Base-by-base conservation (phyloP, 2,113 vertebrate species). In the Romanogobio albipinnatus region DNA sequence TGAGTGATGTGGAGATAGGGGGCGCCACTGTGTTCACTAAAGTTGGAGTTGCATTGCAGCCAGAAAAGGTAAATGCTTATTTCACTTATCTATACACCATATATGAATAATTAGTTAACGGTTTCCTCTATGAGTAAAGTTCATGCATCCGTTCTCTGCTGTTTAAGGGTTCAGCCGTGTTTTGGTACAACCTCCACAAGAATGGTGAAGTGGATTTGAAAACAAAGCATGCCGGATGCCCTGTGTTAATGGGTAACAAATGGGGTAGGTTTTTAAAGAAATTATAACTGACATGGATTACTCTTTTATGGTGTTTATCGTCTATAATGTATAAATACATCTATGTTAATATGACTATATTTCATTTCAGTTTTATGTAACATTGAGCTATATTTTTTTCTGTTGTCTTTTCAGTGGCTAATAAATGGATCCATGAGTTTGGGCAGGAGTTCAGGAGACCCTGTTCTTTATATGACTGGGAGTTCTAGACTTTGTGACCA, bases 1-100 rank as follows among this genome's bases (percentile, higher is more conserved):
- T 96, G 96, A 96, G 95, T 22, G 96, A 96, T 86, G 96, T 96
- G 53, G 92, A 96, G 92, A 92, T 94, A 88, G 96, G 96, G 86
- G 96, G 96, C 86, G 95, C 95, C 36, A 96, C 96, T 0, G 96
- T 96, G 84, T 96, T 96, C 83, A 95, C 96, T 81, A 92, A 94
- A 47, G 93, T 96, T 89, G 96, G 96, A 64, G 96, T 95, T 92
- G 94, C 95, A 24, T 92, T 96, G 86, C 94, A 94, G 92, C 96
- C 96, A n/a, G 93, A 94, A 85, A 96, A 96, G 94, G 96, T 96
- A 91, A 91, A 43, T 13, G 11, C 11, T 22, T 10, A 33, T 4
- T 29, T 74, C 43, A 24, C 22, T 29, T 0, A 51, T 4, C 13
- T 75, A 4, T 29, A 17, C 1, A 1, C 4, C 36, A 11, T 56